phyloP scores from a whole-genome alignment of 1,140 invertebrate species.

The Bursaphelenchus mucronatus region DNA sequence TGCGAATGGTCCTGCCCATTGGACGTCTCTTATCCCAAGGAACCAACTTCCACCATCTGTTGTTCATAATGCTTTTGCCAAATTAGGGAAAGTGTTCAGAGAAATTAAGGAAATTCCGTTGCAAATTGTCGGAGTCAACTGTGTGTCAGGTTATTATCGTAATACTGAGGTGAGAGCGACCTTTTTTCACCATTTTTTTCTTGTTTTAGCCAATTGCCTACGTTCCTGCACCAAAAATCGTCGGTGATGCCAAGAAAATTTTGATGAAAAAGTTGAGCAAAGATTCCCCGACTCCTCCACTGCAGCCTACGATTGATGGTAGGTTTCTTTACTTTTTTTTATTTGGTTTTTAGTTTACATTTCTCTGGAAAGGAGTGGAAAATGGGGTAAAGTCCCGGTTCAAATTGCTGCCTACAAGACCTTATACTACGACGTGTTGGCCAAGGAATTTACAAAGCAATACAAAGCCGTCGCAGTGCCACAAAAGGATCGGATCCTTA shows the following conservation, averaged over 20 bases:
- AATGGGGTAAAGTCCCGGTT: conserved; percentile 8
- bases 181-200: not conserved
- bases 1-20: not conserved
- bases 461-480: not conserved
- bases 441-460: not conserved
- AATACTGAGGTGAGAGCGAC: conserved; percentile 7
- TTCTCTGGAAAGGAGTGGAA: conserved; percentile 13
- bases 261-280: not conserved
- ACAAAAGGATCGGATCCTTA: conserved; percentile 4
- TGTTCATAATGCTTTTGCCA: conserved; percentile 1
- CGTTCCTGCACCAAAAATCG: not conserved
- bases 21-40: not conserved
- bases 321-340: not conserved
- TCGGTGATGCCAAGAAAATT: not conserved
- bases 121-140: conserved; percentile 12
- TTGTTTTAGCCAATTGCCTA: conserved; percentile 7
- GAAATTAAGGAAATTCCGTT: not conserved
- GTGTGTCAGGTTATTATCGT: conserved; percentile 15
- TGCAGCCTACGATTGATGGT: conserved; percentile 12
- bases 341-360: conserved; percentile 12
- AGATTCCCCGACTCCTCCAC: not conserved
- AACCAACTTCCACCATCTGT: conserved; percentile 11
- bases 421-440: conserved; percentile 5
- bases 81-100: conserved; percentile 1
- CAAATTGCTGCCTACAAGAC: conserved; percentile 7